Percentiles rank a stretch among this genome's conserved stretches.
Evolutionary conservation across 2,888 invertebrate species (phyloP).

Genomic region (Caenorhabditis panamensis): DNA sequence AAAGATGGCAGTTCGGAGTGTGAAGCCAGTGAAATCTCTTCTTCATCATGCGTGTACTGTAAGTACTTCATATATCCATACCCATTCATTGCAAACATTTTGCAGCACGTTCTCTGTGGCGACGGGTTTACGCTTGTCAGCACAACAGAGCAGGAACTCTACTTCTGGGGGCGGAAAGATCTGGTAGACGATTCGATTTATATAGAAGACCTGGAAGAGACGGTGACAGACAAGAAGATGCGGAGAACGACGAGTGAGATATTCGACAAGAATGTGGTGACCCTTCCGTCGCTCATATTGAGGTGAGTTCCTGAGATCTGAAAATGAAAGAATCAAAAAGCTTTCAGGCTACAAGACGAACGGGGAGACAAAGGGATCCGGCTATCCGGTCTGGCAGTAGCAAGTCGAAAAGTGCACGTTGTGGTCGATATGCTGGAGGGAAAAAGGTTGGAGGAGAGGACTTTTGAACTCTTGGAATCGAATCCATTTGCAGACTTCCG

Average conservation of each 20-base stretch:
- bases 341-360: conserved; percentile 69
- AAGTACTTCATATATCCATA: background rate
- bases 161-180: conserved; percentile 85
- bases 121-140: conserved; percentile 86
- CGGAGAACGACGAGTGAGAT: conserved; percentile 26
- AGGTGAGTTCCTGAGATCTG: conserved; percentile 40
- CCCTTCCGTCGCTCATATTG: conserved; percentile 67
- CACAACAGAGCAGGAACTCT: conserved; percentile 86
- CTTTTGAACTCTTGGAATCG: no score
- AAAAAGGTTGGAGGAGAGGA: conserved; percentile 38
- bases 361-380: conserved; percentile 66
- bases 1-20: conserved; percentile 75
- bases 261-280: conserved; percentile 50
- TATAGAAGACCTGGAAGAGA: conserved; percentile 47
- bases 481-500: conserved; percentile 44
- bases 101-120: conserved; percentile 85
- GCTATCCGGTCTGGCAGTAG: conserved; percentile 66
- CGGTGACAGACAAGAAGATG: conserved; percentile 32
- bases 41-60: conserved; percentile 75
- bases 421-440: conserved; percentile 60
- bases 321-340: conserved; percentile 1
- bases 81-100: background rate
- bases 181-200: conserved; percentile 22
- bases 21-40: conserved; percentile 83
- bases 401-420: conserved; percentile 69